Evolutionary conservation across 2,888 invertebrate genomes (phyloP).

Genomic region (Meloe dianella): DNA sequence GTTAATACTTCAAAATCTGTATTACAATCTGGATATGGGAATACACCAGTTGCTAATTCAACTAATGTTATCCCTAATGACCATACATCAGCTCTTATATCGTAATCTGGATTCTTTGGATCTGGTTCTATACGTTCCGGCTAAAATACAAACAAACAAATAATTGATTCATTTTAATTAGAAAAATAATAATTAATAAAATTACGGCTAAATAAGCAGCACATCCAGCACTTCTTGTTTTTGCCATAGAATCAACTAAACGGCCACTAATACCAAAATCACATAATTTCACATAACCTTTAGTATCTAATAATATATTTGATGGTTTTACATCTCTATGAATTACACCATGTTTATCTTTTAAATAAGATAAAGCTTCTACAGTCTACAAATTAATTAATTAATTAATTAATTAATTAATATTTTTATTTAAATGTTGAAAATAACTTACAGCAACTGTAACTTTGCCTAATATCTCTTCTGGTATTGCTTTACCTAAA

Average conservation of each 20-base stretch:
- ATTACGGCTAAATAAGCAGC: conserved; percentile 99
- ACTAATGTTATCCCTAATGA: conserved; percentile 95
- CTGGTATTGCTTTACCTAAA: conserved; percentile 89
- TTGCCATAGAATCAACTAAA: conserved; percentile 97
- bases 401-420: too few relatives aligned
- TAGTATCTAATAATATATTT: conserved; percentile 95
- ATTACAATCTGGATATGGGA: conserved; percentile 93
- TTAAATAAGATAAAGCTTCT: conserved; percentile 95
- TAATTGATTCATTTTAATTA: too few relatives aligned
- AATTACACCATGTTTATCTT: conserved; percentile 95
- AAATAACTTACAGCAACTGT: conserved; percentile 91
- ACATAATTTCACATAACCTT: conserved; percentile 95
- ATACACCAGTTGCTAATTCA: conserved; percentile 95
- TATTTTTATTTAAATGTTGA: not conserved
- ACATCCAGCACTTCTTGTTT: conserved; percentile 95
- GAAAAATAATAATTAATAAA: conserved; percentile 9
- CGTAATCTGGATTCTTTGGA: conserved; percentile 93
- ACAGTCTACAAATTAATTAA: conserved; percentile 74
- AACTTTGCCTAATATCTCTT: conserved; percentile 94
- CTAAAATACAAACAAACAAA: conserved; percentile 62
- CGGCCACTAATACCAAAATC: conserved; percentile 99
- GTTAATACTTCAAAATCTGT: conserved; percentile 98
- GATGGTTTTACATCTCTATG: conserved; percentile 99
- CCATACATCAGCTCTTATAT: conserved; percentile 99
- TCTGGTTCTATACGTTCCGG: conserved; percentile 97